Evolutionary conservation across 2,113 vertebrate species (phyloP), one percentile per base, ranked within the genome.

Genomic region (Tursiops truncatus): DNA sequence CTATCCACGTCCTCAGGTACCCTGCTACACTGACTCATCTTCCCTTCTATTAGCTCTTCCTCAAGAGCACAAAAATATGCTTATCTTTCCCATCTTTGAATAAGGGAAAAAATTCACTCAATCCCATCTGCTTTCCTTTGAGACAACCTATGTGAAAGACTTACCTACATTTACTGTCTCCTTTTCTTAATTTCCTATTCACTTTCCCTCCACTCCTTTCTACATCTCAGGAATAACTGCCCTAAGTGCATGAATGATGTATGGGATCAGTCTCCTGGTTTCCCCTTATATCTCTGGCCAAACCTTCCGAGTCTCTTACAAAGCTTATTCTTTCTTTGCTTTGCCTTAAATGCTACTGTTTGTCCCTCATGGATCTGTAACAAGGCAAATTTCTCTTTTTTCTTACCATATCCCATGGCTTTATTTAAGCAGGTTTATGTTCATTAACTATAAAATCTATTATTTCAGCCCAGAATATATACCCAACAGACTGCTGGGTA

Each of bases 401-500:
- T 56, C 26, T 62, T 62, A 41, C 26, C 33, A 13, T 80, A 26
- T 94, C 63, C 53, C 56, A 81, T 23, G 41, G 36, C 25, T 71
- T 38, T 67, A 82, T 83, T 83, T 83, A 83, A 83, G 58, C 56
- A 88, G 36, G 47, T 82, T 21, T 88, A 88, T 10, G 15, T 26
- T 81, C 44, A 73, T 87, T 36, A 92, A 87, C 9, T 73, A 87
- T 31, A 92, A 95, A 92, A 73, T 85, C 56, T 67, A 65, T 68
- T 83, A 73, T 56, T 33, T 70, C 26, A 83, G 38, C 26, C 10
- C 68, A 89, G 38, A 89, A 93, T 76, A 89, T 38, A 76, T 8
- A 83, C 26, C 47, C 76, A 89, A 50, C 36, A 83, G 84, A 74
- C 6, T 68, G 65, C 26, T 50, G 10, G 44, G 36, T 76, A 96